Evolutionary conservation across 2,888 invertebrate species (phyloP).

Genomic region (Tethea ocularis): DNA sequence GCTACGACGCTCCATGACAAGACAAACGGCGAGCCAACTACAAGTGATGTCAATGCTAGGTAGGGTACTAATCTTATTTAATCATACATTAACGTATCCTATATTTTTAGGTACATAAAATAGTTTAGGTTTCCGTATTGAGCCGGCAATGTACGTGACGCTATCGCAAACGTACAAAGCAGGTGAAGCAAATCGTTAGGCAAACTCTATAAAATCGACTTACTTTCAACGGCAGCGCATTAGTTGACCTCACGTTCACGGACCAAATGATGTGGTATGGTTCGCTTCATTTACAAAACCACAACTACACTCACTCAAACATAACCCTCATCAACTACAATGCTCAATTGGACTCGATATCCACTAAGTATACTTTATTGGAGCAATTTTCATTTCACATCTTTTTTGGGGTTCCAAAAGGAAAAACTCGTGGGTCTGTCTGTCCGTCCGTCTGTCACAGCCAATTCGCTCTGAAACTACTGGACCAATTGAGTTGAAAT

Average conservation of each 20-base stretch:
- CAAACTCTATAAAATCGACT: constrained; percentile 44
- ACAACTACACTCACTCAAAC: constrained; percentile 46
- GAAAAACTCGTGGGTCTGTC: too few species aligned
- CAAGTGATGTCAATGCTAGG: constrained; percentile 14
- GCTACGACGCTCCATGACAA: constrained; percentile 37
- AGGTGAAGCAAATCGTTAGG: constrained; percentile 34
- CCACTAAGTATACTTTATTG: constrained; percentile 4
- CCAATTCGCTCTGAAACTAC: too few species aligned
- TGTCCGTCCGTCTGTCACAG: too few species aligned
- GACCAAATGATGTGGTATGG: constrained; percentile 53
- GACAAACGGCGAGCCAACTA: constrained; percentile 34
- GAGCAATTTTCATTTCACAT: not conserved
- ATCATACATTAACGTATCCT: not conserved
- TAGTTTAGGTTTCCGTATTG: constrained; percentile 22
- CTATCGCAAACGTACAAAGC: constrained; percentile 17
- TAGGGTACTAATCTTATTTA: not conserved
- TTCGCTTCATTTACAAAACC: constrained; percentile 56
- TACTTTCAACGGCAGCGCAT: constrained; percentile 52
- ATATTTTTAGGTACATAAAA: constrained; percentile 7
- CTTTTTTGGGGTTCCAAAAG: too few species aligned
- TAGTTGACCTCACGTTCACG: constrained; percentile 56
- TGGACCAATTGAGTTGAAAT: too few species aligned
- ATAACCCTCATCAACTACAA: constrained; percentile 28
- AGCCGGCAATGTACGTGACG: constrained; percentile 33
- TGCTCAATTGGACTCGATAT: constrained; percentile 13